Conservation (phyloP, 2,888 invertebrate species). For the Pollenia amentaria region DNA sequence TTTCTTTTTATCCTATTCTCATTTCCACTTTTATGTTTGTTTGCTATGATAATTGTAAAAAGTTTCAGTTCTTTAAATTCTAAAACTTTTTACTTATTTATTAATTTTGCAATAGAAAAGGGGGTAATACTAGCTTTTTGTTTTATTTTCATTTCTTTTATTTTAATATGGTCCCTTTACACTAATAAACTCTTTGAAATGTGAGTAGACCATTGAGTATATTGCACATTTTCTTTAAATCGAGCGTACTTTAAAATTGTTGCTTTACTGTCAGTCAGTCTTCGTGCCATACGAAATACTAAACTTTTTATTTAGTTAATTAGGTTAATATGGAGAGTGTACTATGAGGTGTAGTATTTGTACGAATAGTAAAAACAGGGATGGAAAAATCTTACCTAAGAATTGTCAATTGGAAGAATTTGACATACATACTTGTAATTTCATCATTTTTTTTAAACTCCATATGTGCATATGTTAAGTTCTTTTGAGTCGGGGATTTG, state of each 20-base stretch:
- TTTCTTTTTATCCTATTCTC: too few species aligned
- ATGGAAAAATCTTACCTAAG: background rate
- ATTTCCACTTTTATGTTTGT: too few species aligned
- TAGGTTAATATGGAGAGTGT: background rate
- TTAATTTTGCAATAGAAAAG: background rate
- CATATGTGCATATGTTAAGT: too few species aligned
- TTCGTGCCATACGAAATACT: background rate
- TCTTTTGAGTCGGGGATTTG: too few species aligned
- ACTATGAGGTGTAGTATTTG: too few species aligned
- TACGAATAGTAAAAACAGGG: background rate
- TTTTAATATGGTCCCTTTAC: background rate
- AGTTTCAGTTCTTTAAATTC: background rate
- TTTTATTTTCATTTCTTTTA: background rate
- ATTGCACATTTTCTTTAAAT: background rate
- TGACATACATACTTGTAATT: too few species aligned
- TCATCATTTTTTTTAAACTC: too few species aligned
- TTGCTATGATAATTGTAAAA: background rate
- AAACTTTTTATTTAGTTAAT: background rate
- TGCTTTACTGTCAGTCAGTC: background rate
- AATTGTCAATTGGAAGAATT: background rate
- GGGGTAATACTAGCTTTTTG: background rate
- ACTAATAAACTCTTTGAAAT: background rate
- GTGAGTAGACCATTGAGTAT: background rate
- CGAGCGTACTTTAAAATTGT: background rate
- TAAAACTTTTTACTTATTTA: conserved; percentile 10